Conservation (phyloP, 2,113 vertebrate species). For the Vombatus ursinus region DNA sequence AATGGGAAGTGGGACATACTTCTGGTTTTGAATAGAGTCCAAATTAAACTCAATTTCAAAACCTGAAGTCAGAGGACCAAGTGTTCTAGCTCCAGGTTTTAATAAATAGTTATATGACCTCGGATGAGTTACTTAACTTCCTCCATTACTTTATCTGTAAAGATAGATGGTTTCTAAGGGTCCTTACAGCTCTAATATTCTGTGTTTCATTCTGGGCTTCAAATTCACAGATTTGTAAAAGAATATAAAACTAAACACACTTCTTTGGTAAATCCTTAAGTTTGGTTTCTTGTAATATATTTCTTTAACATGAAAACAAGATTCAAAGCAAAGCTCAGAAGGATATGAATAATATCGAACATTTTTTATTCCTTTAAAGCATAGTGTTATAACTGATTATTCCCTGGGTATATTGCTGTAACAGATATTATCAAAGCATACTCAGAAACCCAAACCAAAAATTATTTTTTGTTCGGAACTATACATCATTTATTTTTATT, state of each 20-base stretch:
- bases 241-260: slow-evolving; percentile 40
- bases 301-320: not conserved
- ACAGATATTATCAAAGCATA: not conserved
- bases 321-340: not conserved
- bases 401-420: not conserved
- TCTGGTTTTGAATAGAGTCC: not conserved
- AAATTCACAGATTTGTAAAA: slow-evolving; percentile 38
- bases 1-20: not conserved
- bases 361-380: not conserved
- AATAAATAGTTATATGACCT: not conserved
- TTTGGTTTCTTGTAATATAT: not conserved
- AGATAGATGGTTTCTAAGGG: slow-evolving; percentile 17
- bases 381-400: not conserved
- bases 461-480: not conserved
- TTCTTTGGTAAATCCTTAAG: slow-evolving; percentile 3
- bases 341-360: not conserved
- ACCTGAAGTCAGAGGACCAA: not conserved
- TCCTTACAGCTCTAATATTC: slow-evolving; percentile 47
- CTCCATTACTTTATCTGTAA: not conserved
- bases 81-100: not conserved
- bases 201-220: slow-evolving; percentile 35
- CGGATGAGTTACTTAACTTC: slow-evolving; percentile 1
- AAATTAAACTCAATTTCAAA: not conserved
- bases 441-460: not conserved
- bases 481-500: not conserved